phyloP scores from a whole-genome alignment of 2,113 vertebrate species.

The Coptodon bakossiorum region DNA sequence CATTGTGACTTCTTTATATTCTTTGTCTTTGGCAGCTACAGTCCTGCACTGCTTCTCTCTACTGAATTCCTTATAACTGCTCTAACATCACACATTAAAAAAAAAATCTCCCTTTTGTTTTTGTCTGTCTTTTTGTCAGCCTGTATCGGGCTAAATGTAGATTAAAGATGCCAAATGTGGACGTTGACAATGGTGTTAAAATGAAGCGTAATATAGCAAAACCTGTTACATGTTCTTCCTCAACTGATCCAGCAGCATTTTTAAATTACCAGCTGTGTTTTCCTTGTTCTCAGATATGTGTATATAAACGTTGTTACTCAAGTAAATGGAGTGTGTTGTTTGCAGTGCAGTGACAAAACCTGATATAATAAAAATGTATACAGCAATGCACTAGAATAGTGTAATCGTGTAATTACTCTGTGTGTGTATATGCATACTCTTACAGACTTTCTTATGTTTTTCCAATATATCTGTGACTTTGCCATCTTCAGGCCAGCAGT shows the following conservation, averaged over 20 bases:
- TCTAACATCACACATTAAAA: not conserved
- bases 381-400: not conserved
- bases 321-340: not conserved
- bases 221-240: not conserved
- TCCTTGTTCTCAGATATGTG: not conserved
- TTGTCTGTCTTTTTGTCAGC: not conserved
- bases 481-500: constrained; percentile 84
- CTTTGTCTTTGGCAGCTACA: not conserved
- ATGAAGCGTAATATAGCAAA: not conserved
- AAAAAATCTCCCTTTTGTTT: not conserved
- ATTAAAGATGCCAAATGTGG: not conserved
- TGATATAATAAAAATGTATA: not conserved
- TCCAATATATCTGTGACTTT: not conserved
- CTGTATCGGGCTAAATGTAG: not conserved
- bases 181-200: not conserved
- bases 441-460: not conserved
- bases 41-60: not conserved
- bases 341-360: not conserved
- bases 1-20: not conserved
- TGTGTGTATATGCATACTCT: not conserved
- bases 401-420: not conserved
- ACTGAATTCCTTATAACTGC: not conserved
- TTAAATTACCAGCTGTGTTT: not conserved
- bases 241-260: not conserved
- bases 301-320: not conserved